Base-by-base conservation (phyloP, 2,888 invertebrate species). In the Aproaerema taeniolella region DNA sequence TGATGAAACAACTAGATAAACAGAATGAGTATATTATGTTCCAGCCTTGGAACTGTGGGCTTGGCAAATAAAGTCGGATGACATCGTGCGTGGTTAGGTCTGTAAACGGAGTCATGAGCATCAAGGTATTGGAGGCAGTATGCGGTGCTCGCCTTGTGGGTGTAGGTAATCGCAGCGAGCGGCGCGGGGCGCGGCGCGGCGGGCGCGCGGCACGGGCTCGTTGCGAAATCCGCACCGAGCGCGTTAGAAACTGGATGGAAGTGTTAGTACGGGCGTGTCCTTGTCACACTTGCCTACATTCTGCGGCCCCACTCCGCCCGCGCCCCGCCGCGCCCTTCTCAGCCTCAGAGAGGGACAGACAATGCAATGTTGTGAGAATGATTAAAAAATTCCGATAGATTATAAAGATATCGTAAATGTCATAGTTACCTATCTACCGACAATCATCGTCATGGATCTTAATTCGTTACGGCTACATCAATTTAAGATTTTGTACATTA, bases 271-370 rank as follows among this genome's bases (percentile, higher is more conserved):
- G 80, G 81, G 85, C 79, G 81, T 83, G 85, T 83, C 85, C 85
- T 86, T 86, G 85, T 85, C 85, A 85, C 83, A 83, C 73, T 86
- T 86, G 85, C 85, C 85, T 83, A 85, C 85, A 86, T 86, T 85
- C 80, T 77, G 72, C 66, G 70, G 71, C 75, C 66, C 67, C 64
- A 62, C 71, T 59, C 72, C 71, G 66, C 75, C 68, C 74, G 61
- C 74, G 49, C 71, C 61, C 54, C 61, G 46, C 50, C 63, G 54
- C 66, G 62, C 67, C 62, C 55, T 58, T 51, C 61, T 64, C 54
- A 60, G 52, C 66, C 70, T 60, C 64, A 59, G 66, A 66, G 65
- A 71, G 71, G 68, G 74, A 76, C 72, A 76, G 72, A 82, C 78
- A 83, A 82, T 82, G 72, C 77, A 74, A 75, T 64, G 56, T 63